phyloP scores from a whole-genome alignment of 2,888 invertebrate species.

The Crepidodera aurea region DNA sequence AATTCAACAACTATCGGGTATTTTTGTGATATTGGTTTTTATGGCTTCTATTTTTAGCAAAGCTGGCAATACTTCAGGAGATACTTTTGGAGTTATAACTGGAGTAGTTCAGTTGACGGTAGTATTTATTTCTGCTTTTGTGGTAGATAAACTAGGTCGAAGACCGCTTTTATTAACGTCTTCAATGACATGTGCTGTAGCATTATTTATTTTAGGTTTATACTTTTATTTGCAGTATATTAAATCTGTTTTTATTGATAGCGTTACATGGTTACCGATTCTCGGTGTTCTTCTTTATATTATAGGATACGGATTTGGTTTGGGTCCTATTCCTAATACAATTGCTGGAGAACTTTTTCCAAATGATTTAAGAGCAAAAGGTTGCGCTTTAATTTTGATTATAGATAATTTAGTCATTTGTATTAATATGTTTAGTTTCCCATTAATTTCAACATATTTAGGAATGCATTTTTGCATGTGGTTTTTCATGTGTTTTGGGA shows the following conservation, averaged over 20 bases:
- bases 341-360: not conserved
- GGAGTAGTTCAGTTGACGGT: slow-evolving; percentile 75
- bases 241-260: not conserved
- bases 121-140: slow-evolving; percentile 74
- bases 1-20: slow-evolving; percentile 80
- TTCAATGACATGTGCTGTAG: slow-evolving; percentile 68
- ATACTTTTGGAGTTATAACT: slow-evolving; percentile 75
- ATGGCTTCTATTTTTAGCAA: slow-evolving; percentile 74
- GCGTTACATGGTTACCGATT: slow-evolving; percentile 1
- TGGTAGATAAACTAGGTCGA: slow-evolving; percentile 79
- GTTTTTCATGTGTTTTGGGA: not conserved
- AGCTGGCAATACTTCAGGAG: slow-evolving; percentile 72
- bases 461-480: not conserved
- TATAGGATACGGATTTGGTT: not conserved
- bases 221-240: slow-evolving; percentile 62
- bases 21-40: slow-evolving; percentile 81
- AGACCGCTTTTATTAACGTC: slow-evolving; percentile 70
- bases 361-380: not conserved
- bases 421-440: not conserved
- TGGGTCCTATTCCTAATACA: not conserved
- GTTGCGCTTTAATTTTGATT: not conserved
- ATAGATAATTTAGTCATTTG: not conserved
- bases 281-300: not conserved
- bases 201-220: too few relatives aligned
- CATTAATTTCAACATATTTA: not conserved